Evolutionary conservation across 1,140 invertebrate genomes (phyloP).

Genomic region (Wasmannia auropunctata): DNA sequence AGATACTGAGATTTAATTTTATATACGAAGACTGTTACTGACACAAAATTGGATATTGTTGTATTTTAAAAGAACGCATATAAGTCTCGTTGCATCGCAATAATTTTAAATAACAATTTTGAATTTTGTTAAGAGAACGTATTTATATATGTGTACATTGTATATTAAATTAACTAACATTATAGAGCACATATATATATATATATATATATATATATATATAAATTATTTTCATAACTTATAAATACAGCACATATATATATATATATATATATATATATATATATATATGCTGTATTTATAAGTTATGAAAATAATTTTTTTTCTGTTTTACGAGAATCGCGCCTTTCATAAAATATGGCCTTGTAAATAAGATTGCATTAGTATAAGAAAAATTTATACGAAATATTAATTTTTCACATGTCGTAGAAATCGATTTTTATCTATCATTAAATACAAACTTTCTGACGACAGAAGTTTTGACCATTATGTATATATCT

Average conservation of each 20-base stretch:
- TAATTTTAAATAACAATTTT: not conserved
- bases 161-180: too few relatives aligned
- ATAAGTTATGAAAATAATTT: not conserved
- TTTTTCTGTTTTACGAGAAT: not conserved
- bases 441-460: conserved; percentile 5
- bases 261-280: too few relatives aligned
- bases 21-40: not conserved
- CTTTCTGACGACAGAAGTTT: not conserved
- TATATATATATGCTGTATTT: conserved; percentile 16
- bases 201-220: not conserved
- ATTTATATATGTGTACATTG: conserved; percentile 4
- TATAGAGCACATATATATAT: not conserved
- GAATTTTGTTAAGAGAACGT: conserved; percentile 7
- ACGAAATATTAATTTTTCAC: not conserved
- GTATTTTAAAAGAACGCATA: not conserved
- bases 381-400: conserved; percentile 20
- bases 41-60: not conserved
- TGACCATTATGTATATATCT: conserved; percentile 20
- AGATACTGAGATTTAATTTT: not conserved
- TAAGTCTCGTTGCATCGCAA: not conserved
- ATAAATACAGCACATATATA: too few relatives aligned
- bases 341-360: conserved; percentile 2
- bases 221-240: too few relatives aligned
- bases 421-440: conserved; percentile 1
- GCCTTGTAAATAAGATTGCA: conserved; percentile 26